Evolutionary conservation across 2,888 invertebrate species (phyloP), one percentile per base, ranked within the genome.

Genomic region (Apamea sordens): DNA sequence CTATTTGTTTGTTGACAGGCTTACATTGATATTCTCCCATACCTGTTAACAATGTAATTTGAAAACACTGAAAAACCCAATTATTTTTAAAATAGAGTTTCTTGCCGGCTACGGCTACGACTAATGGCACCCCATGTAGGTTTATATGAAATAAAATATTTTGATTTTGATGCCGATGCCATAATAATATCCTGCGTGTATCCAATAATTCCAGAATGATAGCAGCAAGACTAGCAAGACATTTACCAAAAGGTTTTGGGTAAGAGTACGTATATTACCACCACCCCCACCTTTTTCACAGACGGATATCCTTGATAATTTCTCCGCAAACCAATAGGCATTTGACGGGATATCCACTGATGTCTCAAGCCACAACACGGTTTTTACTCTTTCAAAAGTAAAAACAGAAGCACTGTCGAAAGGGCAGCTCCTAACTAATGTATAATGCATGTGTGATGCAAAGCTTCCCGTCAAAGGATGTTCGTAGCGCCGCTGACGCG

Each of bases 401-500:
- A 36, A 63, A 72, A 69, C 47, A n/a, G 72, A n/a, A 61, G 11
- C 18, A 50, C 78, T 86, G 84, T 86, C 75, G 86, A 86, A 84
- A 79, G 76, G 84, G 73, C 71, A 56, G 28, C 28, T 44, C 80
- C 63, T 82, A 73, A 74, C 67, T 70, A 63, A 86, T 86, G 75
- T 73, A 65, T 86, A 79, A 74, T 74, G 70, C 63, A 79, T 36
- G n/a, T n/a, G 32, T 87, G 87, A 81, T 78, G 86, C 81, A 86
- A 85, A 84, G 76, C 36, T 82, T 87, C 81, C 79, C 61, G 77
- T 41, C 59, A 8, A 69, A 86, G 86, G 86, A 88, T 85, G 75
- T 71, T 44, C 36, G 67, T 24, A 24, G 21, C n/a, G 4, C 44
- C 78, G 28, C 21, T 50, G 77, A 72, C 44, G 83, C 90, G 85